Percentiles rank a stretch among this genome's conserved stretches.
Conservation (phyloP, 2,888 invertebrate genomes). For the Lysandra coridon region DNA sequence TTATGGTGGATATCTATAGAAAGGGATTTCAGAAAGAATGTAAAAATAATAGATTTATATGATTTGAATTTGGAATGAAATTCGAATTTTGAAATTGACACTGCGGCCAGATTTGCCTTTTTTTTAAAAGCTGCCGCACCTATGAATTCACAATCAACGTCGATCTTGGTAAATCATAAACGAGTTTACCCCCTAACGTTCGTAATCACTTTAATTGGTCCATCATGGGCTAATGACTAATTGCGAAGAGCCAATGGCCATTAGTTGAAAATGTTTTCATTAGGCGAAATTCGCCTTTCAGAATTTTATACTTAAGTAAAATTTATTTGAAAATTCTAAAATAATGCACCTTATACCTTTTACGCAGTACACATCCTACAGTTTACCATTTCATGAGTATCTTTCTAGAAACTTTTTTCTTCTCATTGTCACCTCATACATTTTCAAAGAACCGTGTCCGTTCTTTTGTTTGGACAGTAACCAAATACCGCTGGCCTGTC, state of each 20-base stretch:
- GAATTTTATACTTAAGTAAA: too few species aligned
- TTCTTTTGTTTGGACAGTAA: constrained; percentile 24
- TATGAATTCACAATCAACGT: not conserved
- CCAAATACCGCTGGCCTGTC: constrained; percentile 20
- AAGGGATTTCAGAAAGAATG: constrained; percentile 22
- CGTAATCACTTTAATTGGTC: too few species aligned
- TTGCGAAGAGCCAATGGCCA: too few species aligned
- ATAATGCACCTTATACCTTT: not conserved
- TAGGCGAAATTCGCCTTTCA: too few species aligned
- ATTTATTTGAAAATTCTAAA: too few species aligned
- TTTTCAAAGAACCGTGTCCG: constrained; percentile 16
- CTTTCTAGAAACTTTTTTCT: not conserved
- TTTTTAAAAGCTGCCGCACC: not conserved
- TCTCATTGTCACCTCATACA: constrained; percentile 19
- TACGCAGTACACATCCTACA: not conserved
- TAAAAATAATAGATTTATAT: not conserved
- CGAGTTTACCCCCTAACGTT: too few species aligned
- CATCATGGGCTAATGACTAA: too few species aligned
- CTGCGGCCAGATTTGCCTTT: not conserved
- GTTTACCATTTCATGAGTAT: not conserved
- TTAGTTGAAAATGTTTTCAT: too few species aligned
- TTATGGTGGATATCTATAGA: constrained; percentile 36
- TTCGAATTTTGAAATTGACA: too few species aligned
- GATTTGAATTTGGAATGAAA: not conserved
- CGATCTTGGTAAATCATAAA: too few species aligned